Evolutionary conservation across 2,888 invertebrate species (phyloP).

Genomic region (Scaptomyza cyrtandrae): DNA sequence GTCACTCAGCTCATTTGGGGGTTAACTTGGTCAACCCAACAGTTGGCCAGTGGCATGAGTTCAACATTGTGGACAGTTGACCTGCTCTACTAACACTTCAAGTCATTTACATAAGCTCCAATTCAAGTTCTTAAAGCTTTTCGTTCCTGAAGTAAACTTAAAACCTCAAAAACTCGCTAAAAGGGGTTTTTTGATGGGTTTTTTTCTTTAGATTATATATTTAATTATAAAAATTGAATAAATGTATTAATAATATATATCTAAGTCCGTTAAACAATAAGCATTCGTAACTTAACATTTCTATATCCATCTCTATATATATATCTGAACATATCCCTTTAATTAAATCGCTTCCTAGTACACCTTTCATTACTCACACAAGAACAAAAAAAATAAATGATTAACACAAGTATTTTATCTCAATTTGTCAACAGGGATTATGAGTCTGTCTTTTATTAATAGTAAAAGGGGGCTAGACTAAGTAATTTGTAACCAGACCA

Average conservation of each 20-base stretch:
- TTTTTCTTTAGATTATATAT: neutral
- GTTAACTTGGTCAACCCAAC: slow-evolving; percentile 2
- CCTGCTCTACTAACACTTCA: slow-evolving; percentile 57
- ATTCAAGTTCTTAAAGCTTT: slow-evolving; percentile 7
- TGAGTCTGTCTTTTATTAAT: neutral
- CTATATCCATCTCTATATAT: neutral
- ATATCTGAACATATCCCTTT: neutral
- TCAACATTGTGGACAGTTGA: slow-evolving; percentile 17
- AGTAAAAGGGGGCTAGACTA: slow-evolving; percentile 36
- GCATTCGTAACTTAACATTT: too few species aligned
- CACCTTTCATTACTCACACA: neutral
- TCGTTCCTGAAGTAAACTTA: neutral
- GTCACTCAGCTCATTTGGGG: slow-evolving; percentile 32
- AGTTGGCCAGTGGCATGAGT: neutral
- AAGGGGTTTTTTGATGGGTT: neutral
- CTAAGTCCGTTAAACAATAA: too few species aligned
- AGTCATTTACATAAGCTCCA: slow-evolving; percentile 14
- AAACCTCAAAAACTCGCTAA: too few species aligned
- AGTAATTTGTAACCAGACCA: slow-evolving; percentile 50
- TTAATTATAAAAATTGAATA: too few species aligned
- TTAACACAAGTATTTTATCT: neutral
- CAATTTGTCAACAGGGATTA: slow-evolving; percentile 10
- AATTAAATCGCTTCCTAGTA: neutral
- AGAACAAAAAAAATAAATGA: too few species aligned
- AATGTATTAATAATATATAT: too few species aligned